A percentile compares a stretch with the other conserved stretches of the same genome.
These are phyloP conservation scores for Melanotaenia pygmaea DNA, from an alignment of 2,797 vertebrate genomes.

Conservation along the genomic window DNA sequence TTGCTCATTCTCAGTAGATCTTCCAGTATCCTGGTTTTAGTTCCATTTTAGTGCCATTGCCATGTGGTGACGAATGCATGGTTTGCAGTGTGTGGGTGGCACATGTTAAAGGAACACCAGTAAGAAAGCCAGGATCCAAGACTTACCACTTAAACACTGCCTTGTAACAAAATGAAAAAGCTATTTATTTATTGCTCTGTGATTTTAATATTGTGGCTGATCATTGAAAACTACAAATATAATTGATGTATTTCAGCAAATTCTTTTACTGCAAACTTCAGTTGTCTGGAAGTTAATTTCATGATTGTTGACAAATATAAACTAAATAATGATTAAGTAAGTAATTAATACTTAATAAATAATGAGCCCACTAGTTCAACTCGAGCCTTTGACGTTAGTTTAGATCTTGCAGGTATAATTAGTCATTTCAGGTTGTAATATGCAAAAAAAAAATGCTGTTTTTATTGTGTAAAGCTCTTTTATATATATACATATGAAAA, in stretches of 20 bases:
- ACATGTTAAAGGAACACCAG: background rate
- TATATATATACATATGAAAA: too few species aligned
- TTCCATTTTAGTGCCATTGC: background rate
- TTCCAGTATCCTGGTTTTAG: background rate
- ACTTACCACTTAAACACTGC: background rate
- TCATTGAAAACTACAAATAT: background rate
- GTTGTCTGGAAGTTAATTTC: background rate
- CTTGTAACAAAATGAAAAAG: background rate
- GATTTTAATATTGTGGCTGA: too few species aligned
- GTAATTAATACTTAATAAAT: background rate
- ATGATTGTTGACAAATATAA: background rate
- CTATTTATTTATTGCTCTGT: background rate
- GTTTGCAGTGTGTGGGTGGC: background rate
- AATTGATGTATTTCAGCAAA: background rate
- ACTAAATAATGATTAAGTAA: too few species aligned
- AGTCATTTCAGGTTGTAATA: background rate
- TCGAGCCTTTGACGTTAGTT: background rate
- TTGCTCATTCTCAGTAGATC: background rate
- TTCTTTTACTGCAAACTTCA: background rate
- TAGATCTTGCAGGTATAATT: background rate
- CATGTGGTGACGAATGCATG: background rate
- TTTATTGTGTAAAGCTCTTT: too few species aligned
- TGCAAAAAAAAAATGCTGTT: too few species aligned
- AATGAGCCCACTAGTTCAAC: background rate
- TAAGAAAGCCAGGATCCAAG: background rate